Evolutionary conservation across 2,888 invertebrate species (phyloP), one percentile per base, ranked within the genome.

Genomic region (Tipula unca): DNA sequence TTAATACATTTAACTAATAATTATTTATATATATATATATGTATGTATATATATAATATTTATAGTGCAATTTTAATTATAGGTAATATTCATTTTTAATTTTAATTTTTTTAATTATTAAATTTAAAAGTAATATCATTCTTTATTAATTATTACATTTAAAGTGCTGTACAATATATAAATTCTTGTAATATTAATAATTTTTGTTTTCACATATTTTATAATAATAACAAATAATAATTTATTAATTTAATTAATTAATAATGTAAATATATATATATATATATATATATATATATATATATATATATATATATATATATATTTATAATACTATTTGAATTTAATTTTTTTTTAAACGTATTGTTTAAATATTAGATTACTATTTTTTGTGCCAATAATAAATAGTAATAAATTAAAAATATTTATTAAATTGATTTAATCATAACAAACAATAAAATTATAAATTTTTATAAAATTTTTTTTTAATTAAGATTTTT

Each of bases 111-210:
- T 25, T 69, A 42, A 35, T 35, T 35, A 42, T 32, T 32, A 54
- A n/a, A n/a, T n/a, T 54, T 54, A 17, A 54, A 54, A 54, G 5
- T 54, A 54, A 54, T 54, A 54, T 54, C 48, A 17, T 54, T 54
- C 17, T 25, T 69, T 69, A 25, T 69, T 69, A 25, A 13, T 83
- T 32, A 32, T 83, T 83, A 83, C 83, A 83, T 83, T 83, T 83
- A 83, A 83, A 83, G 83, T 83, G 83, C 83, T 83, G 83, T 83
- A 83, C 83, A 83, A 83, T 83, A 83, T n/a, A n/a, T 35, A 83
- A 32, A 83, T 82, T 29, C 29, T 82, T 32, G 13, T 82, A 82
- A 82, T 83, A 83, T 29, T 82, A 29, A 29, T 29, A 82, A n/a
- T 32, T 32, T 32, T 32, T 32, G 5, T 69, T 20, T 25, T 69